Conservation (phyloP, 2,888 invertebrate genomes). For the Entomobrya multifasciata region DNA sequence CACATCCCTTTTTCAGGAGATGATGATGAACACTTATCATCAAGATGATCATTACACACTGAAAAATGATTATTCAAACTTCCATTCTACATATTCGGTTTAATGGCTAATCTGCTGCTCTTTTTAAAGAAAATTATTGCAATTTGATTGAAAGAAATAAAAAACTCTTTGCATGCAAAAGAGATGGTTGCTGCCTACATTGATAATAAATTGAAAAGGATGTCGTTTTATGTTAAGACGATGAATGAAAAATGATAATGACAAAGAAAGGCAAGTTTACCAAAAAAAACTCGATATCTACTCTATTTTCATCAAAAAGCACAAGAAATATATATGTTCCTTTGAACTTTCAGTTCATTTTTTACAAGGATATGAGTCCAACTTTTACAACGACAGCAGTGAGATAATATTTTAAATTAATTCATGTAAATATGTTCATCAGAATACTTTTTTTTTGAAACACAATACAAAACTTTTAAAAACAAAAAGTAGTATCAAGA, state of each 20-base stretch:
- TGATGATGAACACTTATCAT: conserved; percentile 14
- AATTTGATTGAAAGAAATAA: conserved; percentile 34
- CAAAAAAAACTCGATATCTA: not conserved
- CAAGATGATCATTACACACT: conserved; percentile 37
- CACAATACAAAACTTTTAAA: too few relatives aligned
- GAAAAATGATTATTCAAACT: too few relatives aligned
- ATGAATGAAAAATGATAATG: not conserved
- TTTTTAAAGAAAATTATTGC: conserved; percentile 33
- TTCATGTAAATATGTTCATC: too few relatives aligned
- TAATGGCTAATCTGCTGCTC: conserved; percentile 34
- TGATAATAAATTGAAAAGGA: conserved; percentile 1
- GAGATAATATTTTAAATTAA: too few relatives aligned
- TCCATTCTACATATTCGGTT: conserved; percentile 38
- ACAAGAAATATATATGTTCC: too few relatives aligned
- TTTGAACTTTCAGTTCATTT: not conserved
- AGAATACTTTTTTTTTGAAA: too few relatives aligned
- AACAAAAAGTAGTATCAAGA: too few relatives aligned
- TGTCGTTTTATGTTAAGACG: not conserved
- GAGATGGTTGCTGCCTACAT: not conserved
- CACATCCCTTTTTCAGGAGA: conserved; percentile 10
- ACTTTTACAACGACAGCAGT: too few relatives aligned
- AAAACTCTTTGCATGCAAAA: too few relatives aligned
- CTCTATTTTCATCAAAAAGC: too few relatives aligned
- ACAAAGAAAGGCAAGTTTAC: not conserved
- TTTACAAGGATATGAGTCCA: not conserved